Evolutionary conservation across 2,888 invertebrate genomes (phyloP), one percentile per base, ranked within the genome.

Genomic region (Macropis europaea): DNA sequence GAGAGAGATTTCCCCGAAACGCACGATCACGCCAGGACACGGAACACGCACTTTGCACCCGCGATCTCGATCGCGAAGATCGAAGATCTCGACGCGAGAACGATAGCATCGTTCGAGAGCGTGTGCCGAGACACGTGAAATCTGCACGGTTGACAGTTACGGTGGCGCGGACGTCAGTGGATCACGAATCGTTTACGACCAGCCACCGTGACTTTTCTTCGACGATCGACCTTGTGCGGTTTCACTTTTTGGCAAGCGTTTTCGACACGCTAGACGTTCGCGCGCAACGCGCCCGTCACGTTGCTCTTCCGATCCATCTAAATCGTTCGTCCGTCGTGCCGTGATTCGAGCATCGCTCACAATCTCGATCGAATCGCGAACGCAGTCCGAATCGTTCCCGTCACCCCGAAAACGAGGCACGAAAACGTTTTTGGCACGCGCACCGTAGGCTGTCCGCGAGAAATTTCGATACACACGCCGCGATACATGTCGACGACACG

Each of bases 141-240:
- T 70, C 64, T n/a, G 38, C 68, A 66, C 74, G 74, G 61, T 66
- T 70, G 75, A 76, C 75, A 76, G 66, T 43, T 54, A 24, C 43
- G 56, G 52, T 57, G 59, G 54, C 63, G 50, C 71, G 75, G 47
- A 54, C 48, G 61, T 42, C 66, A 60, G 57, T 66, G 66, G 42
- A 71, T 38, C 73, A 50, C 40, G 57, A 52, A 70, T 50, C 40
- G 53, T 59, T 69, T 59, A 42, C 30, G 56, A 56, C 54, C 47
- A 22, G 56, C 43, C 22, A 11, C 7, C 45, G 56, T 48, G 22
- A 24, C 47, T 56, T 40, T 36, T 13, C 36, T 22, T 48, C 59
- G 59, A 66, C 59, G 76, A 24, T 50, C 76, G 79, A 76, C 77
- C 77, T 78, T 78, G 77, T 73, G 68, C 77, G n/a, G 63, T 66